phyloP scores from a whole-genome alignment of 2,113 vertebrate species.

The Gobio gobio region DNA sequence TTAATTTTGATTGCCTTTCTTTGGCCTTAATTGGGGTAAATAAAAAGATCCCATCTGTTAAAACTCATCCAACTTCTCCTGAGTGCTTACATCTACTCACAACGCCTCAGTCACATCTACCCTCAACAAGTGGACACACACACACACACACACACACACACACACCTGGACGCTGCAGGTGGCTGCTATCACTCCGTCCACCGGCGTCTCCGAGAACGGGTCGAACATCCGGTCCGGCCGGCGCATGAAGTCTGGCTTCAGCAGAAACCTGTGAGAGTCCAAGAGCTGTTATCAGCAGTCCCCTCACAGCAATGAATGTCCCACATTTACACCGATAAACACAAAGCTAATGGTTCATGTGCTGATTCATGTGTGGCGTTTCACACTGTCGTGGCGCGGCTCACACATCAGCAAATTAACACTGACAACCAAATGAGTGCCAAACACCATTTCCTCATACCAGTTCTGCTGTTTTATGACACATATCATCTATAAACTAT shows the following conservation, averaged over 20 bases:
- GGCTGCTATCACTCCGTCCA: constrained; percentile 89
- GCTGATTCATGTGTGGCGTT: constrained; percentile 40
- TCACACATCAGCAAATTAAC: constrained; percentile 36
- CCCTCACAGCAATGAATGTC: constrained; percentile 50
- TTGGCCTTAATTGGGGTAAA: too few relatives aligned
- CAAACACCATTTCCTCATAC: background rate
- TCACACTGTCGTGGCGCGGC: constrained; percentile 1
- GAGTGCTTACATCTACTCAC: too few relatives aligned
- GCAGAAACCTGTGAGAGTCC: constrained; percentile 76
- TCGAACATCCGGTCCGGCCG: constrained; percentile 86
- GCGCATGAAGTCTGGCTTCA: constrained; percentile 90
- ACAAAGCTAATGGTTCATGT: constrained; percentile 39
- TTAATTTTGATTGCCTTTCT: too few relatives aligned
- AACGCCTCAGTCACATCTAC: too few relatives aligned
- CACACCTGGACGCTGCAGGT: constrained; percentile 87
- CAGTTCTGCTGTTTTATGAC: too few relatives aligned
- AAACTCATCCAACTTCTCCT: too few relatives aligned
- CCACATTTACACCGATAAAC: constrained; percentile 35
- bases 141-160: background rate
- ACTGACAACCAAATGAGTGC: constrained; percentile 10
- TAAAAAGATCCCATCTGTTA: too few relatives aligned
- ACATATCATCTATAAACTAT: too few relatives aligned
- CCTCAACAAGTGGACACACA: too few relatives aligned
- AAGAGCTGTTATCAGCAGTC: constrained; percentile 11
- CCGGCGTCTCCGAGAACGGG: constrained; percentile 89